Evolutionary conservation across 2,113 vertebrate genomes (phyloP).

Genomic region (Kryptolebias marmoratus): DNA sequence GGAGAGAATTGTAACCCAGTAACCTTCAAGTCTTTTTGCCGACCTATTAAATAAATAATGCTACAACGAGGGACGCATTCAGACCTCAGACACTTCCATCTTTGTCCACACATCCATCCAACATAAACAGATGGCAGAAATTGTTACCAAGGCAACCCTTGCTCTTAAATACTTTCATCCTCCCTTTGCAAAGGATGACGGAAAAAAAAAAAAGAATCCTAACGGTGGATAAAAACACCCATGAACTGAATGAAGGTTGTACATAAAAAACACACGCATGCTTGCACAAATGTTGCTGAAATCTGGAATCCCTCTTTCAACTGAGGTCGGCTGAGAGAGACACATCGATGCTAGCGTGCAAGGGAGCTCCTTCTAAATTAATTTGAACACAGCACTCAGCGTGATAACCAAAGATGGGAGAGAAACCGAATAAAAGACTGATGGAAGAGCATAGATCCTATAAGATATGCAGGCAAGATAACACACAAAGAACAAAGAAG

Average conservation of each 20-base stretch:
- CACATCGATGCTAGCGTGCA: conserved; percentile 30
- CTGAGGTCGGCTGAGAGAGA: conserved; percentile 44
- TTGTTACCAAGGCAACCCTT: conserved; percentile 75
- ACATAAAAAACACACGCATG: conserved; percentile 4
- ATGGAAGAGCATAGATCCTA: conserved; percentile 10
- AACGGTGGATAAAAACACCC: not conserved
- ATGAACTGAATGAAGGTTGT: not conserved
- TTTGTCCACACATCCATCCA: conserved; percentile 34
- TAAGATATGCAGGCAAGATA: not conserved
- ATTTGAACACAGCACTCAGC: conserved; percentile 16
- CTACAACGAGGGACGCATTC: conserved; percentile 50
- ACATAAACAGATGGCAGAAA: conserved; percentile 66
- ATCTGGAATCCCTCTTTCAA: conserved; percentile 42
- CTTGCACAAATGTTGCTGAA: conserved; percentile 5
- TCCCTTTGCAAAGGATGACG: conserved; percentile 46
- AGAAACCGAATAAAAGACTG: conserved; percentile 1
- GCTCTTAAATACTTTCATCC: conserved; percentile 53
- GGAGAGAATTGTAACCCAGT: conserved; percentile 56
- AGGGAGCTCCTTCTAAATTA: conserved; percentile 39
- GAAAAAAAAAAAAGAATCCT: conserved; percentile 37
- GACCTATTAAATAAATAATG: conserved; percentile 71
- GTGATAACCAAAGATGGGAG: not conserved
- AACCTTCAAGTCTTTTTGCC: conserved; percentile 57
- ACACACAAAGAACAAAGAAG: not conserved
- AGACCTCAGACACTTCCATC: conserved; percentile 35